Evolutionary conservation across 2,888 invertebrate species (phyloP).

Genomic region (Cyaniris semiargus): DNA sequence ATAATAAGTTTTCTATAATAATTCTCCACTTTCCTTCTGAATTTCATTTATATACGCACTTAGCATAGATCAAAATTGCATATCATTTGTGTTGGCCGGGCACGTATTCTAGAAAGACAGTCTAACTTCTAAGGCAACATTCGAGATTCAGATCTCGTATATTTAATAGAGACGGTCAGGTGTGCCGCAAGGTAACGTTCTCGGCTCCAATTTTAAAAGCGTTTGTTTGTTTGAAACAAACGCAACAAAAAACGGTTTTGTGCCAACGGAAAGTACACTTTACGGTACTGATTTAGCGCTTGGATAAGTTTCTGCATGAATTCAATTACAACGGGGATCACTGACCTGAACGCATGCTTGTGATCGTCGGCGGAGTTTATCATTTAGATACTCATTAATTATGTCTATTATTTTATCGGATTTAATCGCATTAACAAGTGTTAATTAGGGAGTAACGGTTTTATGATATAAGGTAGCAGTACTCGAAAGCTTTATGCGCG

Average conservation of each 20-base stretch:
- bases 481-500: constrained; percentile 3
- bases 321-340: constrained; percentile 59
- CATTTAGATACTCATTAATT: constrained; percentile 40
- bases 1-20: not conserved
- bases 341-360: constrained; percentile 52
- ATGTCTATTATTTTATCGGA: constrained; percentile 34
- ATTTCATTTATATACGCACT: not conserved
- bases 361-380: constrained; percentile 43
- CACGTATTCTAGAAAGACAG: constrained; percentile 43
- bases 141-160: constrained; percentile 49
- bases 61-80: constrained; percentile 31
- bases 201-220: constrained; percentile 43
- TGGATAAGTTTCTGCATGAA: constrained; percentile 66
- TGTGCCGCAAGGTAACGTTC: constrained; percentile 46
- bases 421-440: constrained; percentile 23
- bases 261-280: constrained; percentile 51
- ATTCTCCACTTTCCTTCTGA: not conserved
- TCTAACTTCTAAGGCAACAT: constrained; percentile 46
- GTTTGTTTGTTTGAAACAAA: constrained; percentile 51
- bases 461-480: not conserved
- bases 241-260: constrained; percentile 51
- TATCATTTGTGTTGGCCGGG: constrained; percentile 28
- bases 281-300: constrained; percentile 67
- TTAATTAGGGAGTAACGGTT: constrained; percentile 19
- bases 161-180: constrained; percentile 43